Base-by-base conservation (phyloP, 2,113 vertebrate species). In the Caretta caretta region DNA sequence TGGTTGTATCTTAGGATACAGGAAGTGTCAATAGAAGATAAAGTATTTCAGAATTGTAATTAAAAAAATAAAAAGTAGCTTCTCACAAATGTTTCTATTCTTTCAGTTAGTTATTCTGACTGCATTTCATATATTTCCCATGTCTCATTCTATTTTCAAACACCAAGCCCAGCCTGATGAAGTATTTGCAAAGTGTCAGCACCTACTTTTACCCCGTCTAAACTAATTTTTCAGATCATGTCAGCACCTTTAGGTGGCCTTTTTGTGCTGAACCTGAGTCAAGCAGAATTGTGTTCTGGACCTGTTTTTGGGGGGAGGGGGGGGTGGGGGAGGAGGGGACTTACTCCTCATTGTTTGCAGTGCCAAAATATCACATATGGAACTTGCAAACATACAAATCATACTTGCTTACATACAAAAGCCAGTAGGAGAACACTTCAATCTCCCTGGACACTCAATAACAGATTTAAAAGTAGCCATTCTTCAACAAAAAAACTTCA, bases 211-310 rank as follows among this genome's bases (percentile, higher is more conserved):
- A 94, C 78, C 90, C 17, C 76, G 91, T 90, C 93, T 93, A 93
- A 96, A 92, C 86, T 82, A 76, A 96, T 96, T 93, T 95, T 94
- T 93, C 90, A 96, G 83, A 46, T 6, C 42, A 24, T 84, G 17
- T 81, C 80, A 78, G 84, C 84, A 84, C 5, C 76, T 94, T 65
- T 84, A 62, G 56, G 7, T 84, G 42, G n/a, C 72, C 27, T 76
- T 51, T 69, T 46, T 38, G 25, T 56, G 13, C 78, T 81, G 31
- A 86, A 91, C 65, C 10, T 72, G 82, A 96, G 86, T 92, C 62
- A 89, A 93, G 54, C 11, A 83, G 31, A 72, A 80, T 93, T 72
- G 84, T 90, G 51, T 4, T 80, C 79, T 80, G 51, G 56, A 29
- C 80, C 35, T 56, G 57, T 38, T 57, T 72, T 81, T 27, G 65